Evolutionary conservation across 2,797 vertebrate species (phyloP), one percentile per base, ranked within the genome.

Genomic region (Miichthys miiuy): DNA sequence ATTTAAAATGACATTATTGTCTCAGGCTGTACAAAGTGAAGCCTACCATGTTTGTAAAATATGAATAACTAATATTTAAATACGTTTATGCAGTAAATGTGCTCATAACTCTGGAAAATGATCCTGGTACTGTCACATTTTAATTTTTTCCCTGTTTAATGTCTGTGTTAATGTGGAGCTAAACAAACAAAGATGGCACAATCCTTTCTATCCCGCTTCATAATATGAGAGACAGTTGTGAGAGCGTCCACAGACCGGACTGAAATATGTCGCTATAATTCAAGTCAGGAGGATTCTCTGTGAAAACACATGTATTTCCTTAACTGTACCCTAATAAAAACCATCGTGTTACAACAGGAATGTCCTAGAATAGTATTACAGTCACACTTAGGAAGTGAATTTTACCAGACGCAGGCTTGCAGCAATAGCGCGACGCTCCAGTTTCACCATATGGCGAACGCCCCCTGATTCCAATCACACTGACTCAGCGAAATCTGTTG

Each of bases 401-500:
- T 38, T 84, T 66, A 93, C 75, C 86, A 82, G 75, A 77, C 10
- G 20, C 62, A 46, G 65, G 46, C 48, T 70, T 76, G 27, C 52
- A 75, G 52, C 60, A 12, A 64, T 66, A 47, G 65, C 50, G 70
- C 67, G 50, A 13, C 10, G 75, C 79, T 91, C 77, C 73, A 79
- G 74, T 89, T 90, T 87, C 85, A 87, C 88, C 90, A 92, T 87
- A 91, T 91, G 82, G 76, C 79, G 81, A 87, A 90, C 23, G 52
- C 77, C 76, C 82, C 76, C 70, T 77, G 72, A 88, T 90, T 92
- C 85, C 72, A 85, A 89, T 92, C 87, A 78, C 76, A 81, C 85
- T 92, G 89, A 94, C 85, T 93, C 90, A 91, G 88, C 86, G 41
- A 85, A 90, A 88, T 70, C 44, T 47, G 71, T 72, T 79, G 68